phyloP scores from a whole-genome alignment of 2,797 vertebrate genomes.

The Pangasius macronema region DNA sequence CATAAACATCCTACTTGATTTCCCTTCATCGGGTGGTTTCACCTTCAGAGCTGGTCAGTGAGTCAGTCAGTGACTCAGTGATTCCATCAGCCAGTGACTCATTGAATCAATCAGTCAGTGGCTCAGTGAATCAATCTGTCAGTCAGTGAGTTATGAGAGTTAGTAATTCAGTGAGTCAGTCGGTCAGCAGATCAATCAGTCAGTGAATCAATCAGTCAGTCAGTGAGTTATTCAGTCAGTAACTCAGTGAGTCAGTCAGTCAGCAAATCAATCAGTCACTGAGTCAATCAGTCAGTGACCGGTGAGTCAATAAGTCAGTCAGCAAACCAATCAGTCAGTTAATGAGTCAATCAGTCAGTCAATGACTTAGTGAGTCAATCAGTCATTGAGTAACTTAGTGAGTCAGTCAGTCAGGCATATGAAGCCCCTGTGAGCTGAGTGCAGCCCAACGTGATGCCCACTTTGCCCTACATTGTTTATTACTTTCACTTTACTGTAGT shows the following conservation, averaged over 20 bases:
- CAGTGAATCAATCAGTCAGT: not conserved
- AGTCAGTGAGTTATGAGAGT: not conserved
- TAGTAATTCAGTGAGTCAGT: not conserved
- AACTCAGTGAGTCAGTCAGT: not conserved
- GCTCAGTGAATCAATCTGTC: not conserved
- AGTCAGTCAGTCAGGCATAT: not conserved
- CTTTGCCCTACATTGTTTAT: constrained; percentile 8
- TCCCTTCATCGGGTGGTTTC: not conserved
- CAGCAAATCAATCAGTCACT: not conserved
- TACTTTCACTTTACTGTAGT: constrained; percentile 14
- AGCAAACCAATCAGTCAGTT: not conserved
- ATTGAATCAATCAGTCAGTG: not conserved
- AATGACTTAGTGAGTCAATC: not conserved
- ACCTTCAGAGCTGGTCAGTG: constrained; percentile 1
- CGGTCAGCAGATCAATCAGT: not conserved
- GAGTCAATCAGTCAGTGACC: not conserved
- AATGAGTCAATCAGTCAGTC: not conserved
- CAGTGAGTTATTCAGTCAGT: too few species aligned
- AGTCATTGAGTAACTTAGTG: not conserved
- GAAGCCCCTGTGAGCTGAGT: not conserved
- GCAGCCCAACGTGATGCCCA: not conserved
- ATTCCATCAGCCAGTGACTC: not conserved
- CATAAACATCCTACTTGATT: not conserved
- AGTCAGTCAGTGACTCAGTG: not conserved
- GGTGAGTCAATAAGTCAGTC: not conserved